Percentiles rank a stretch among this genome's conserved stretches.
phyloP scores from a whole-genome alignment of 2,113 vertebrate genomes.

The Sebastes fasciatus region DNA sequence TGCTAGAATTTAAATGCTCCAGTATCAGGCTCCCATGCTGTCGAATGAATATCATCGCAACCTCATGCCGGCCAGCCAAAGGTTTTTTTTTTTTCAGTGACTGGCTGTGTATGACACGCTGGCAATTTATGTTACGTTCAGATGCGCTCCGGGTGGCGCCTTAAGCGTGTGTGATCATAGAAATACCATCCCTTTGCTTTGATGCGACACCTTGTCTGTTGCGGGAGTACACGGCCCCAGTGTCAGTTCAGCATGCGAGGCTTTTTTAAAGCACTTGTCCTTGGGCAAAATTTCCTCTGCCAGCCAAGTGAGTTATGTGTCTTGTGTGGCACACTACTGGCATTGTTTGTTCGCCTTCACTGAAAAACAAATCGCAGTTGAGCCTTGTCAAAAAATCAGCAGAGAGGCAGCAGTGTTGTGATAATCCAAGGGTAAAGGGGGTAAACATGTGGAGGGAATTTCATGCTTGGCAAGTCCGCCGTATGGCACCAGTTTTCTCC shows the following conservation, averaged over 20 bases:
- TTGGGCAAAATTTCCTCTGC: conserved; percentile 39
- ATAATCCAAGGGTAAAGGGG: conserved; percentile 80
- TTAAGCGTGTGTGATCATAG: conserved; percentile 41
- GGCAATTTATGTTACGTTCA: conserved; percentile 27
- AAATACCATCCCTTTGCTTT: conserved; percentile 51
- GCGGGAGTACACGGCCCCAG: conserved; percentile 1
- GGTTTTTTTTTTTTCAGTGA: conserved; percentile 13
- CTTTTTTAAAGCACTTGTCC: conserved; percentile 52
- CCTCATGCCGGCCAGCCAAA: conserved; percentile 14
- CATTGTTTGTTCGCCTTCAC: conserved; percentile 47
- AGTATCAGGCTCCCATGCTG: background rate
- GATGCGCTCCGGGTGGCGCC: conserved; percentile 9
- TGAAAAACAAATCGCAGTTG: conserved; percentile 52
- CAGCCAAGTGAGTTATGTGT: conserved; percentile 44
- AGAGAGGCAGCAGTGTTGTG: conserved; percentile 44
- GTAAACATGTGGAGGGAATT: conserved; percentile 82
- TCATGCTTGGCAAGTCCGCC: conserved; percentile 79
- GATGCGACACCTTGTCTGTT: conserved; percentile 51
- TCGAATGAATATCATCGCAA: conserved; percentile 6
- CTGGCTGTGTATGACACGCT: conserved; percentile 5
- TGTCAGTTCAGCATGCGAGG: conserved; percentile 36
- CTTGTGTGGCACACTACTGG: conserved; percentile 11
- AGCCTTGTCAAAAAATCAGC: conserved; percentile 57
- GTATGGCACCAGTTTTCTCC: conserved; percentile 80
- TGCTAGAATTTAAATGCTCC: conserved; percentile 1